Conservation (phyloP, 2,888 invertebrate species). For the Syrista parreyssii region DNA sequence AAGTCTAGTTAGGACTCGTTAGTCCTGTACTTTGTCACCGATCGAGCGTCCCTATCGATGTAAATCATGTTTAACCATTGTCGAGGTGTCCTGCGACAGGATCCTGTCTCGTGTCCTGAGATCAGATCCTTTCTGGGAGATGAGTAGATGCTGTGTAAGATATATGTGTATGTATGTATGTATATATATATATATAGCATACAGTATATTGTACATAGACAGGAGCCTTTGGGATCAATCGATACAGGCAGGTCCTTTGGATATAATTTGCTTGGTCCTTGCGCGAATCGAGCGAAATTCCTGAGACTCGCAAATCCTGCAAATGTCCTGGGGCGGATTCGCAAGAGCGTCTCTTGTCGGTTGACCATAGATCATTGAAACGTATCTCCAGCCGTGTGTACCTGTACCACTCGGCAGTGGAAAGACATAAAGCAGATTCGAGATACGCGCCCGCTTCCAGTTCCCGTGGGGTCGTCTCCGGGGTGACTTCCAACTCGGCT, state of each 20-base stretch:
- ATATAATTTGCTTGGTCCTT: background rate
- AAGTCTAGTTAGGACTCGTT: conserved; percentile 53
- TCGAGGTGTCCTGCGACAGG: conserved; percentile 16
- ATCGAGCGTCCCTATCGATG: conserved; percentile 35
- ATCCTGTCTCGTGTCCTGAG: background rate
- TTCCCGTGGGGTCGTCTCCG: conserved; percentile 54
- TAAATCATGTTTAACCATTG: conserved; percentile 34
- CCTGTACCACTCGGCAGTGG: conserved; percentile 40
- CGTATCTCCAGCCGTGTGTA: conserved; percentile 46
- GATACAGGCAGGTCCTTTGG: background rate
- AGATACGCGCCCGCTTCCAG: conserved; percentile 56
- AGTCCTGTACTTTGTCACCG: conserved; percentile 47
- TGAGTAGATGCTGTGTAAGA: background rate
- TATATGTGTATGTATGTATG: too few species aligned
- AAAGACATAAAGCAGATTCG: conserved; percentile 60
- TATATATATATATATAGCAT: too few species aligned
- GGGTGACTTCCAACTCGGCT: conserved; percentile 46
- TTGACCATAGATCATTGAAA: conserved; percentile 54
- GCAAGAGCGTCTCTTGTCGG: background rate
- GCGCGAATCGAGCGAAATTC: background rate
- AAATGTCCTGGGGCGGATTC: background rate
- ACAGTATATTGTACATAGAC: background rate
- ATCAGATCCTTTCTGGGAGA: background rate
- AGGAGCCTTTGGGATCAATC: background rate
- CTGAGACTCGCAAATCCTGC: background rate